Evolutionary conservation across 2,888 invertebrate species (phyloP), one percentile per base, ranked within the genome.

Genomic region (Peribatodes rhomboidaria): DNA sequence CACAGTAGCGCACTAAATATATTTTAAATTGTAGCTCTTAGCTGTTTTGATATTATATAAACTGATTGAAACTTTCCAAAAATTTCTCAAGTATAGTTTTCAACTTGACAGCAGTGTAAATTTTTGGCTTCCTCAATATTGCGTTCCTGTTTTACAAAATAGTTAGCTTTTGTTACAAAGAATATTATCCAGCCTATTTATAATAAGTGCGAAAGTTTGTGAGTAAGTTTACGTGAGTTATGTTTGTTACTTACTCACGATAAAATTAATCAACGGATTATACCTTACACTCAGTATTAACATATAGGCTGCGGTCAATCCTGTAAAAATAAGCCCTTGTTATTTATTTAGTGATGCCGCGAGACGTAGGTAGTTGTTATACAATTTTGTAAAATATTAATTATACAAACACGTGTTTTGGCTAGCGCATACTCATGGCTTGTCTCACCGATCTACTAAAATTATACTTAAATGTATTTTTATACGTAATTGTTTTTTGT

Each of bases 381-480:
- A 39, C 46, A 18, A 35, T 13, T 9, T 16, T 18, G 9, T 58
- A 33, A n/a, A 18, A 33, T 59, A 60, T 46, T 20, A n/a, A 46
- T 39, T 61, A 27, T 52, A 49, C 27, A n/a, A n/a, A n/a, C 44
- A 61, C 53, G 33, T 57, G 52, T 35, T 49, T 54, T 50, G 14
- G 61, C 61, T 64, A 65, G 61, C n/a, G 27, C 33, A 33, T 61
- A 65, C 49, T 61, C 67, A 65, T 66, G n/a, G 67, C 69, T 72
- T 70, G 60, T 62, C 59, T 59, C 53, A 57, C 55, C 20, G 41
- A 52, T 55, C 59, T 42, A 59, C n/a, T 55, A 63, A 64, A 61
- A 70, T 56, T 66, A 65, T n/a, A n/a, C n/a, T 61, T 68, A 53
- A 64, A 67, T 60, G 63, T 76, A 74, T 74, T 76, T 76, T 75